Evolutionary conservation across 2,113 vertebrate species (phyloP).

Genomic region (Anser cygnoides): DNA sequence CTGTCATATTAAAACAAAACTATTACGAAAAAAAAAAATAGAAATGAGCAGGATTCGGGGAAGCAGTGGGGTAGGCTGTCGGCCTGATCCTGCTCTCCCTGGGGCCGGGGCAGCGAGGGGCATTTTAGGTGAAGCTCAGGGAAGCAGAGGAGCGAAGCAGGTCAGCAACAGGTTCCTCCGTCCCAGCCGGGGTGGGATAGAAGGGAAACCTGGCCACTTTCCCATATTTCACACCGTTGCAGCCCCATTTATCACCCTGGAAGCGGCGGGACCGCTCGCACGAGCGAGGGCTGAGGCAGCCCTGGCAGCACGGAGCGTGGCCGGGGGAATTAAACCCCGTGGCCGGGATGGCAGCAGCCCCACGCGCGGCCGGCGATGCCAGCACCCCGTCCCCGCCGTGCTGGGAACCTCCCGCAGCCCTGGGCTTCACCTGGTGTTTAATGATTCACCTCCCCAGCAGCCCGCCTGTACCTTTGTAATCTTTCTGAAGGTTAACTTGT

Average conservation of each 20-base stretch:
- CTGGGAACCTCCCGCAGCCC: constrained; percentile 53
- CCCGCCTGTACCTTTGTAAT: constrained; percentile 65
- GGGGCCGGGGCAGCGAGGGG: not conserved
- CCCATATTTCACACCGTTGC: not conserved
- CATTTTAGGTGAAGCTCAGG: not conserved
- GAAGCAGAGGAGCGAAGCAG: not conserved
- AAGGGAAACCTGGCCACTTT: not conserved
- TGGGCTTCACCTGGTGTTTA: constrained; percentile 62
- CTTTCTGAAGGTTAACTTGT: constrained; percentile 69
- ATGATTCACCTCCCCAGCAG: constrained; percentile 69
- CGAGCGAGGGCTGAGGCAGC: not conserved
- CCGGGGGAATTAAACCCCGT: not conserved
- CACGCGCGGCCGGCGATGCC: not conserved
- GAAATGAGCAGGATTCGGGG: not conserved
- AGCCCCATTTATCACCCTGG: not conserved
- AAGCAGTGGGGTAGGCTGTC: not conserved
- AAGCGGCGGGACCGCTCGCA: not conserved
- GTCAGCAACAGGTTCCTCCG: accelerated
- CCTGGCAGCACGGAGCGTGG: not conserved
- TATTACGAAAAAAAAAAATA: not conserved
- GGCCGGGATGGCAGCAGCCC: not conserved
- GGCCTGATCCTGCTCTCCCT: not conserved
- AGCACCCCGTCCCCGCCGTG: constrained; percentile 45
- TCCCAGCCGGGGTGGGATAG: not conserved
- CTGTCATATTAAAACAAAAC: not conserved